Evolutionary conservation across 2,797 vertebrate species (phyloP).

Genomic region (Helarctos malayanus): DNA sequence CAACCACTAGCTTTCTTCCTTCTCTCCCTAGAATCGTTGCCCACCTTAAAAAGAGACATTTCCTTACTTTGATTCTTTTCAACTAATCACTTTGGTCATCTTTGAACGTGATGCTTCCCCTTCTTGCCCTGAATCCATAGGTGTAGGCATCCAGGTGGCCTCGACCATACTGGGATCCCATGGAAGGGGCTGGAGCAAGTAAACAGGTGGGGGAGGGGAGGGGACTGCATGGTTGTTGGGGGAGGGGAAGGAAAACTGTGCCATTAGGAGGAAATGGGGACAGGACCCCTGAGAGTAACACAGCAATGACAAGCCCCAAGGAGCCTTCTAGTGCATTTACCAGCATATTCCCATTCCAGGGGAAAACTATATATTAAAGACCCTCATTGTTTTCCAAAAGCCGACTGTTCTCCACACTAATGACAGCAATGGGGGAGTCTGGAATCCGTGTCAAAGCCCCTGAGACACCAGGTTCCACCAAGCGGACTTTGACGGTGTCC

Average conservation of each 20-base stretch:
- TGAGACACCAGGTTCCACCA: accelerated
- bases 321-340: neutral
- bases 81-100: neutral
- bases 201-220: too few relatives aligned
- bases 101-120: neutral
- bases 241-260: neutral
- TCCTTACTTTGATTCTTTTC: neutral
- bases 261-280: neutral
- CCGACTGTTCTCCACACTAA: too few relatives aligned
- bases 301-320: too few relatives aligned
- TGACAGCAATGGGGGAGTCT: neutral
- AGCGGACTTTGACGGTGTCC: neutral
- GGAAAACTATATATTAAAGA: neutral
- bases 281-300: neutral
- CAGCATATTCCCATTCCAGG: neutral
- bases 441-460: neutral
- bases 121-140: neutral
- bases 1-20: neutral
- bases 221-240: neutral
- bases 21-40: neutral
- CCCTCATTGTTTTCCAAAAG: neutral
- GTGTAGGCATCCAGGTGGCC: neutral
- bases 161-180: neutral
- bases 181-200: neutral
- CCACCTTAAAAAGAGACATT: neutral